A percentile compares a stretch with the other conserved stretches of the same genome.
Evolutionary conservation across 2,113 vertebrate species (phyloP).

Genomic region (Spheniscus mendiculus): DNA sequence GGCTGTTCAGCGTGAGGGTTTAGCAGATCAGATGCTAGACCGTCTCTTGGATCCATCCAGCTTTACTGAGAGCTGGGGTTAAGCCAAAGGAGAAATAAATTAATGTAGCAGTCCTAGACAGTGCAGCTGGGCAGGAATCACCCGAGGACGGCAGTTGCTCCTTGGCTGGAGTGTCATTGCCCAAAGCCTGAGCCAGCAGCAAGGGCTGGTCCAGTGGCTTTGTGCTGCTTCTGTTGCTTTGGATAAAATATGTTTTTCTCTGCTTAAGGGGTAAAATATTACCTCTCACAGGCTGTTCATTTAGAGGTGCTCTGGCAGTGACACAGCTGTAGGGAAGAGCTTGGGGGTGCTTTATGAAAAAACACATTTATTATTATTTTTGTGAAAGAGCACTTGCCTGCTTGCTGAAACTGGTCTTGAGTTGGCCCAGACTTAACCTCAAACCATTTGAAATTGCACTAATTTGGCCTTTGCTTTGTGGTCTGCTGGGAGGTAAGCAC

Average conservation of each 20-base stretch:
- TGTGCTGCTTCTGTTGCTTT: background rate
- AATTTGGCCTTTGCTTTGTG: background rate
- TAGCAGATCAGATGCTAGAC: background rate
- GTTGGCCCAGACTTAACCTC: background rate
- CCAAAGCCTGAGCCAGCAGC: background rate
- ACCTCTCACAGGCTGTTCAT: background rate
- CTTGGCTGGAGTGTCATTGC: too few species aligned
- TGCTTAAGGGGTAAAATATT: background rate
- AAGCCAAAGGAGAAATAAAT: background rate
- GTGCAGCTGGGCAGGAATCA: background rate
- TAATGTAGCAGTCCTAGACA: too few species aligned
- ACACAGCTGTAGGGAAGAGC: background rate
- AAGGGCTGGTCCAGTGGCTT: background rate
- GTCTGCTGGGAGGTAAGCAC: background rate
- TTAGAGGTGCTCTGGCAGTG: background rate
- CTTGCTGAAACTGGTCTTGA: background rate
- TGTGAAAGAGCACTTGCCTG: background rate
- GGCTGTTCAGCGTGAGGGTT: background rate
- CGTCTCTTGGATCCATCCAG: background rate
- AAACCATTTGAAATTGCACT: too few species aligned
- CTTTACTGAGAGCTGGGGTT: background rate
- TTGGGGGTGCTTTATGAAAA: background rate
- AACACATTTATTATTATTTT: too few species aligned
- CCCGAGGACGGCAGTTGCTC: fast-evolving
- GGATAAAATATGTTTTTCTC: background rate